phyloP scores from a whole-genome alignment of 2,113 vertebrate genomes.

The Hucho hucho region DNA sequence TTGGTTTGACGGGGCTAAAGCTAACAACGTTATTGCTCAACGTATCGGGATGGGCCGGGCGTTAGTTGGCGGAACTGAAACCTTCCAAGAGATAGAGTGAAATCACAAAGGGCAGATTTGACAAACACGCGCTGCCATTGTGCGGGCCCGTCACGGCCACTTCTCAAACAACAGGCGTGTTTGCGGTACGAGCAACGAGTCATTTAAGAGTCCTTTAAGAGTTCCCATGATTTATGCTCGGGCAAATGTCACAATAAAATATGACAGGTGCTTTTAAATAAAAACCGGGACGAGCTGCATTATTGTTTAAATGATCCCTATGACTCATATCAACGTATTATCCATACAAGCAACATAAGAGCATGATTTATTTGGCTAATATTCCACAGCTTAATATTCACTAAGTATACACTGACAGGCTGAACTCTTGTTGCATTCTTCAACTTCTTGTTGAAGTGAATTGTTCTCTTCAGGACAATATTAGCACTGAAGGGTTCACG shows the following conservation, averaged over 20 bases:
- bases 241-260: constrained; percentile 54
- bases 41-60: constrained; percentile 67
- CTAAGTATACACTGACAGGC: not conserved
- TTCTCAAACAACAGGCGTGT: constrained; percentile 66
- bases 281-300: constrained; percentile 47
- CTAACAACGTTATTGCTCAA: constrained; percentile 66
- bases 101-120: constrained; percentile 71
- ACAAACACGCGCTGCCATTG: constrained; percentile 68
- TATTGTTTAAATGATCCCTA: constrained; percentile 52
- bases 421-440: constrained; percentile 1
- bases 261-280: constrained; percentile 41
- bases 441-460: constrained; percentile 33
- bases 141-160: constrained; percentile 66
- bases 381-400: not conserved
- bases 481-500: constrained; percentile 3
- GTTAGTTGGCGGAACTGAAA: constrained; percentile 55
- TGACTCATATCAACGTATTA: constrained; percentile 33
- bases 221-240: constrained; percentile 60
- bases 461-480: not conserved
- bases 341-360: not conserved
- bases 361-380: not conserved
- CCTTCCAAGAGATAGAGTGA: constrained; percentile 63
- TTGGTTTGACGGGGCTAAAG: constrained; percentile 57
- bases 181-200: constrained; percentile 56
- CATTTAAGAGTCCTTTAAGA: constrained; percentile 37